Evolutionary conservation across 2,113 vertebrate genomes (phyloP).

Genomic region (Sylvia atricapilla): DNA sequence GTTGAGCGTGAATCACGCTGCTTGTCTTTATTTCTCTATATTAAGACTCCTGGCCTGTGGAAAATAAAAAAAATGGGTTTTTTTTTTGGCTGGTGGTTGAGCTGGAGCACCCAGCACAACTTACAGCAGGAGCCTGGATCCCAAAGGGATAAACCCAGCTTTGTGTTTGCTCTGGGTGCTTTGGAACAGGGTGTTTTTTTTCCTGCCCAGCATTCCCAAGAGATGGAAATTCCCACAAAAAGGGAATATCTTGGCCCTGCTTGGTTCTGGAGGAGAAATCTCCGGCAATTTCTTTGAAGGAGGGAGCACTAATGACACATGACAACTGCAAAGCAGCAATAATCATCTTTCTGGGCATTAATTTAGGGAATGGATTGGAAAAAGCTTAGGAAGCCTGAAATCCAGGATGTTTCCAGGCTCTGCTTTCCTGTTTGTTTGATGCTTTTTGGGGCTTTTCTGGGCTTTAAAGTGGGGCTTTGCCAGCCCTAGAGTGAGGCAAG

Average conservation of each 20-base stretch:
- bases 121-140: not conserved
- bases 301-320: not conserved
- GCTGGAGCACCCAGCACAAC: not conserved
- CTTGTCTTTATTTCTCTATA: constrained; percentile 25
- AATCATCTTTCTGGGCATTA: not conserved
- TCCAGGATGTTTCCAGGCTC: not conserved
- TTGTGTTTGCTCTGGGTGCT: not conserved
- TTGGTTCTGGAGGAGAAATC: not conserved
- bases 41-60: not conserved
- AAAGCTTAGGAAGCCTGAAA: not conserved
- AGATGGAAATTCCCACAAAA: not conserved
- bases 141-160: not conserved
- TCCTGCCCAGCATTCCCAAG: not conserved
- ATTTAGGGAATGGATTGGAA: not conserved
- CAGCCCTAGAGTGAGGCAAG: not conserved
- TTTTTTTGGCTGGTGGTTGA: not conserved
- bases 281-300: not conserved
- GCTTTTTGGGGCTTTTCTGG: not conserved
- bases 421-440: fast-evolving
- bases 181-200: not conserved
- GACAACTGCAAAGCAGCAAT: not conserved
- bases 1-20: not conserved
- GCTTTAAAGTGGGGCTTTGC: not conserved
- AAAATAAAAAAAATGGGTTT: not conserved
- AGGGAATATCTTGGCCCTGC: not conserved